Conservation (phyloP, 2,797 vertebrate genomes). For the Chaunax sp. region DNA sequence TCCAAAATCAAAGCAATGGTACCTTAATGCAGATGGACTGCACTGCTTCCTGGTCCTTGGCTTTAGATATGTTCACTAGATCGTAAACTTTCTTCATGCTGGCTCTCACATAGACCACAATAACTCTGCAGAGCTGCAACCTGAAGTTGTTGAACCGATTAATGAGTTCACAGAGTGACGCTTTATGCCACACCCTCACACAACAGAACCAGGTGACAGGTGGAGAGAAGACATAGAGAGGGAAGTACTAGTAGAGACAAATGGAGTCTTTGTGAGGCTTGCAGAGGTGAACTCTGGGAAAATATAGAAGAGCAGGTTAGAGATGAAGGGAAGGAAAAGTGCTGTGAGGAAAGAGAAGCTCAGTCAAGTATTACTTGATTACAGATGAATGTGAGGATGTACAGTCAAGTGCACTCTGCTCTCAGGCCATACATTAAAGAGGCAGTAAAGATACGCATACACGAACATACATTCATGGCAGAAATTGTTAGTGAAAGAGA, state of each 20-base stretch:
- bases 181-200: slow-evolving; percentile 46
- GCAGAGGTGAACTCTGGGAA: slow-evolving; percentile 34
- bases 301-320: slow-evolving; percentile 12
- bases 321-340: neutral
- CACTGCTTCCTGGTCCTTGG: slow-evolving; percentile 69
- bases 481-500: neutral
- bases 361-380: slow-evolving; percentile 10
- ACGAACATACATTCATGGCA: slow-evolving; percentile 16
- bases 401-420: slow-evolving; percentile 30
- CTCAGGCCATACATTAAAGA: slow-evolving; percentile 26
- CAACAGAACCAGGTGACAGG: slow-evolving; percentile 57
- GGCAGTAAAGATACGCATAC: slow-evolving; percentile 8
- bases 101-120: slow-evolving; percentile 28
- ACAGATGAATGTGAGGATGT: slow-evolving; percentile 15
- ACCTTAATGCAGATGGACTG: slow-evolving; percentile 77
- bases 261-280: slow-evolving; percentile 54
- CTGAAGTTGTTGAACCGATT: slow-evolving; percentile 13
- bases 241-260: slow-evolving; percentile 19
- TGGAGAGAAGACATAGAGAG: slow-evolving; percentile 25
- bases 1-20: slow-evolving; percentile 31
- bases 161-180: slow-evolving; percentile 28
- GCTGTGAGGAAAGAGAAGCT: slow-evolving; percentile 11
- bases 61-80: slow-evolving; percentile 64
- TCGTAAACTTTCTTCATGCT: slow-evolving; percentile 78
- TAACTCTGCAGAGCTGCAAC: slow-evolving; percentile 26